Conservation (phyloP, 2,888 invertebrate genomes). For the Chymomyza procnemis region DNA sequence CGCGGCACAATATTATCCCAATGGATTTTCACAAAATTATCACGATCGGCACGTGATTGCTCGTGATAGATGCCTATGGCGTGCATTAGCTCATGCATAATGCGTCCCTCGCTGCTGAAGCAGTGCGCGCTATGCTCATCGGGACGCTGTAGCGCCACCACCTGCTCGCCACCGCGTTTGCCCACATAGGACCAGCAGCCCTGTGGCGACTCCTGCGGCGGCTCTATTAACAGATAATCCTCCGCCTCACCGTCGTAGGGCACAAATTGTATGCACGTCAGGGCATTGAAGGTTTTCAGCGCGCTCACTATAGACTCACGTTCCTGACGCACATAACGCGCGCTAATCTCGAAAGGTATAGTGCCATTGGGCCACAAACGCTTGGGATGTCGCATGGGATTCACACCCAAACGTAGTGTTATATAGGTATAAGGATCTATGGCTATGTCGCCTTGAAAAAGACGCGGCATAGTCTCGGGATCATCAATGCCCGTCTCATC, state of each 20-base stretch:
- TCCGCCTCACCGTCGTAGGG: conserved; percentile 83
- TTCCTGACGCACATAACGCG: conserved; percentile 79
- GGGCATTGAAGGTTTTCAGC: conserved; percentile 81
- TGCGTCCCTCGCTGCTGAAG: conserved; percentile 84
- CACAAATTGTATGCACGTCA: conserved; percentile 83
- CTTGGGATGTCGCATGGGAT: conserved; percentile 83
- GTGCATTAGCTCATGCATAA: conserved; percentile 90
- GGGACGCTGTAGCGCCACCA: conserved; percentile 84
- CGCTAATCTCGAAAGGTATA: conserved; percentile 84
- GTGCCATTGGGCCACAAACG: conserved; percentile 83
- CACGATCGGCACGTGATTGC: conserved; percentile 86
- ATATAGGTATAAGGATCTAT: conserved; percentile 82
- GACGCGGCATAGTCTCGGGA: conserved; percentile 83
- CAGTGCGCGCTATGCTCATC: conserved; percentile 83
- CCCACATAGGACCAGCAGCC: conserved; percentile 90
- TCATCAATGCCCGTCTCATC: conserved; percentile 78
- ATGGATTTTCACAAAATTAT: conserved; percentile 82
- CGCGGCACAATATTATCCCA: conserved; percentile 82
- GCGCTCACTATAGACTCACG: conserved; percentile 82
- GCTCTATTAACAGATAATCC: conserved; percentile 84
- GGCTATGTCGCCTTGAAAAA: conserved; percentile 86
- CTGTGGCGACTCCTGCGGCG: conserved; percentile 82
- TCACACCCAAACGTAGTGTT: conserved; percentile 82
- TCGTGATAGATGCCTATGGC: conserved; percentile 90
- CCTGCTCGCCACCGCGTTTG: conserved; percentile 85